Percentiles rank a stretch among this genome's conserved stretches.
Conservation (phyloP, 2,888 invertebrate species). For the Polia nebulosa region DNA sequence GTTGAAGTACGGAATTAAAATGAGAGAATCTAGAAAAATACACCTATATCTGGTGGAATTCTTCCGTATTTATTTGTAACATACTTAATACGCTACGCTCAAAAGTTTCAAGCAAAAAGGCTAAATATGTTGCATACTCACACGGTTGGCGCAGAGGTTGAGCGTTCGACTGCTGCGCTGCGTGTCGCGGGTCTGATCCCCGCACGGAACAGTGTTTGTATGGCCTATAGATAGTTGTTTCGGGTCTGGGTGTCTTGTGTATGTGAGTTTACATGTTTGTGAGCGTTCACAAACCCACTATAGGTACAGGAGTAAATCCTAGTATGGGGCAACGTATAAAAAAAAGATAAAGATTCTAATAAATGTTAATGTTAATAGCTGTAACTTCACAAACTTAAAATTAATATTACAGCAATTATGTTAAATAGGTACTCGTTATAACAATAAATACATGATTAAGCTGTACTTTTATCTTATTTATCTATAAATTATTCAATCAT, state of each 20-base stretch:
- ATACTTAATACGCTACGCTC: background rate
- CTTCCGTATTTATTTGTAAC: background rate
- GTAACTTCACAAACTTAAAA: background rate
- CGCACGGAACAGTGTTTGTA: no score
- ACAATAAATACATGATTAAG: background rate
- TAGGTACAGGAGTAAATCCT: no score
- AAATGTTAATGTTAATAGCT: background rate
- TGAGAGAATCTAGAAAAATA: background rate
- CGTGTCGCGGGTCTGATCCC: no score
- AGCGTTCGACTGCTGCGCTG: no score
- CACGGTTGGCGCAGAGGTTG: no score
- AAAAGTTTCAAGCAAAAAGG: background rate
- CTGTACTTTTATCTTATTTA: conserved; percentile 3
- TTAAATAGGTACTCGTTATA: conserved; percentile 1
- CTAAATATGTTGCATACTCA: background rate
- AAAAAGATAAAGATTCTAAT: background rate
- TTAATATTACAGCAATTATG: background rate
- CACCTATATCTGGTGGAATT: background rate
- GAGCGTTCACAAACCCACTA: no score
- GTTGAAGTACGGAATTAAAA: background rate
- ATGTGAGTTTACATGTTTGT: no score
- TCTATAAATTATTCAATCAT: background rate
- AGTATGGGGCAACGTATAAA: no score
- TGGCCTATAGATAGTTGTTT: no score
- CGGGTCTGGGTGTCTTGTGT: no score